These are phyloP conservation scores for Scaptomyza polygonia DNA, from an alignment of 2,888 invertebrate genomes.

Conservation along the genomic window DNA sequence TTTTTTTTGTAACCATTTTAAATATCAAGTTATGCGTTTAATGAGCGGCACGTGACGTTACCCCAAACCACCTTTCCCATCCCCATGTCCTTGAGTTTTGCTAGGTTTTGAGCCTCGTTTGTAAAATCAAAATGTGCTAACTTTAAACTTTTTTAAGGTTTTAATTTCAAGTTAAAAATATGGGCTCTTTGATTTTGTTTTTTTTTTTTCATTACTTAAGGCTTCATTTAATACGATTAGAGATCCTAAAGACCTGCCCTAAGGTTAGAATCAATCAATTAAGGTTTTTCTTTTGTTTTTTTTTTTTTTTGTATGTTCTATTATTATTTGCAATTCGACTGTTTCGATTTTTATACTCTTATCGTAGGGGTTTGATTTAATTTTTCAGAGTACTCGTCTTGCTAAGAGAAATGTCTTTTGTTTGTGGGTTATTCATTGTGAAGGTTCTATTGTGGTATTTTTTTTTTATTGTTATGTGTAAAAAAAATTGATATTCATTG, in stretches of 20 bases:
- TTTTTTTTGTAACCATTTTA: conserved; percentile 25
- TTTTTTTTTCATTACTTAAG: background rate
- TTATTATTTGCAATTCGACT: background rate
- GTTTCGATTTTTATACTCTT: background rate
- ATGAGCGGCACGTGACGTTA: conserved; percentile 79
- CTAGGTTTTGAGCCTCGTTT: conserved; percentile 3
- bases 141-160: background rate
- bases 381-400: background rate
- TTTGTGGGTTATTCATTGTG: background rate
- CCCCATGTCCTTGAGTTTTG: background rate
- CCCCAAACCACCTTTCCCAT: background rate
- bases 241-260: background rate
- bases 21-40: conserved; percentile 81
- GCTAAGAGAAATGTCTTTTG: background rate
- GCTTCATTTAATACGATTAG: background rate
- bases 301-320: background rate
- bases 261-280: background rate
- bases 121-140: background rate
- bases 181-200: background rate
- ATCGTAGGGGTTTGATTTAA: background rate
- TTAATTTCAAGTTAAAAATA: background rate
- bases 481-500: too few relatives aligned
- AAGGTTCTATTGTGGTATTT: background rate
- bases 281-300: background rate
- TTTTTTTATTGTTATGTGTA: background rate